Base-by-base conservation (phyloP, 2,888 invertebrate genomes). In the Scrobipalpa costella region DNA sequence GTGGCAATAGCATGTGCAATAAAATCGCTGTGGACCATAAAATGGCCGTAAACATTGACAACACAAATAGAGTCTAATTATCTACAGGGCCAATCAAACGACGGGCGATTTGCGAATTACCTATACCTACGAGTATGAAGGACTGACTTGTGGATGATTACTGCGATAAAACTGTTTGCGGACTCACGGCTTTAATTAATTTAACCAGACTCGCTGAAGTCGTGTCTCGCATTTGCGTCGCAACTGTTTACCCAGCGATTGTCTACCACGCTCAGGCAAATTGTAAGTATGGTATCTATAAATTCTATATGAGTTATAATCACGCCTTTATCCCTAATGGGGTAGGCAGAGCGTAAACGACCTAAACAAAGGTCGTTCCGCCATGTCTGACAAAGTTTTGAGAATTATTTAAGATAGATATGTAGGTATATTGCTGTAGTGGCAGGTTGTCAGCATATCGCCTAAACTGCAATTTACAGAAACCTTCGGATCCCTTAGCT, bases 61-160 rank as follows among this genome's bases (percentile, higher is more conserved):
- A 82, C 83, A 87, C 88, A 88, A 90, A 89, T 88, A 88, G 83
- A 79, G 76, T 75, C 87, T 88, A 89, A 88, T 89, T 88, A 88
- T 83, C 81, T 72, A 81, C 71, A 78, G 75, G 78, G 76, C 88
- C 88, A 87, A 88, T 89, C 88, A 83, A 81, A 79, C 74, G 72
- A 74, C 68, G 72, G 67, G 69, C 73, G 74, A 74, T 74, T 75
- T 71, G 72, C 76, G 83, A 83, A 85, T 86, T 84, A 87, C 83
- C 78, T 77, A 75, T 73, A 86, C 86, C 85, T 86, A 27, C 27
- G 83, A 80, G 79, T 78, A 71, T 69, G 70, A 71, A 73, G 74
- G 7, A 15, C 44, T 79, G 73, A 75, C 72, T 78, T 79, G 81
- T 76, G 75, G 74, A 81, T 81, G 85, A 88, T 88, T 86, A 84